Percentiles rank a stretch among this genome's conserved stretches.
These are phyloP conservation scores for Drosophila repleta DNA, from an alignment of 1,140 invertebrate species.

Conservation along the genomic window DNA sequence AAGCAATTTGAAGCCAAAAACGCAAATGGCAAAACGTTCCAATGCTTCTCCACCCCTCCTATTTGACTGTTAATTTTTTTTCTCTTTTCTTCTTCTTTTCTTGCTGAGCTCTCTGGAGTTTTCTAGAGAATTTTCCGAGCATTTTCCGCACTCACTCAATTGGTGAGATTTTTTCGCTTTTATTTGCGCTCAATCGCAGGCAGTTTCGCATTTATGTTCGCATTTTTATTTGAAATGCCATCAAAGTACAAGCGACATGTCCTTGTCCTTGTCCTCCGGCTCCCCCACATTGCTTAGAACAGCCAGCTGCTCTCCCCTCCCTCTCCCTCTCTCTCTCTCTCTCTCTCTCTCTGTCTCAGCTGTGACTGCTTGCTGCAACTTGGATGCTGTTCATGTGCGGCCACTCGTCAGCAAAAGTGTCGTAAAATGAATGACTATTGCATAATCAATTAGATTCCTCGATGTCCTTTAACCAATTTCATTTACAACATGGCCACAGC, in stretches of 20 bases:
- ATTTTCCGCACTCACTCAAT: constrained; percentile 52
- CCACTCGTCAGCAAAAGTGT: constrained; percentile 14
- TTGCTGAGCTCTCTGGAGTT: not conserved
- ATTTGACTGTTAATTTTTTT: not conserved
- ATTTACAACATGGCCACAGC: not conserved
- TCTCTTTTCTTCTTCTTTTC: not conserved
- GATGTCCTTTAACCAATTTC: constrained; percentile 23
- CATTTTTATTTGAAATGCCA: constrained; percentile 74
- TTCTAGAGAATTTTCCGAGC: not conserved
- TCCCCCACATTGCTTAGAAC: not conserved
- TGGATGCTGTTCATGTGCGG: constrained; percentile 4
- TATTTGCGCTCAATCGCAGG: constrained; percentile 69
- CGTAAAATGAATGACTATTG: constrained; percentile 49
- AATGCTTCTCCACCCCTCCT: not conserved
- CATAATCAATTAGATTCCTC: constrained; percentile 56
- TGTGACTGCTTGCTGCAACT: constrained; percentile 2
- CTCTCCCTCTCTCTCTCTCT: not conserved
- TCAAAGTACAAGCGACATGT: constrained; percentile 57
- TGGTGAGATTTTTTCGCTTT: constrained; percentile 72
- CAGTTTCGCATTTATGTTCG: constrained; percentile 62
- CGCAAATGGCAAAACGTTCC: constrained; percentile 46
- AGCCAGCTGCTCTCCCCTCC: not conserved
- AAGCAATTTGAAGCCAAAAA: constrained; percentile 63
- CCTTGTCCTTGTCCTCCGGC: constrained; percentile 33
- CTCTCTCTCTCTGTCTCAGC: not conserved